Evolutionary conservation across 2,888 invertebrate species (phyloP).

Genomic region (Parthenolecanium corni): DNA sequence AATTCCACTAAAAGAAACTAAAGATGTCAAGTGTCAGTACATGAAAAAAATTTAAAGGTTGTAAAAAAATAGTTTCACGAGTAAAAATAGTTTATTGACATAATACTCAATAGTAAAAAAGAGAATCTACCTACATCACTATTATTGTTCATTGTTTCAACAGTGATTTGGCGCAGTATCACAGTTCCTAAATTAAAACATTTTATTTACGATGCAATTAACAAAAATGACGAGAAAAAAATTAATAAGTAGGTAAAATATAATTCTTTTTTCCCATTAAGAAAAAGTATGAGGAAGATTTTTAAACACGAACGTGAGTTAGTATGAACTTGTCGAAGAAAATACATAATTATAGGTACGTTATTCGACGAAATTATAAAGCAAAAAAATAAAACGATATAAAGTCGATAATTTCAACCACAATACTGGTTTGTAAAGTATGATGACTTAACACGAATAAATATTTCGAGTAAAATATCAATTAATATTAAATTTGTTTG

Average conservation of each 20-base stretch:
- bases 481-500: no score
- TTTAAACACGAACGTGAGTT: conserved; percentile 3
- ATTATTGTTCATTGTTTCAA: conserved; percentile 12
- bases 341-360: not conserved
- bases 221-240: conserved; percentile 3
- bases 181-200: conserved; percentile 25
- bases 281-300: conserved; percentile 17
- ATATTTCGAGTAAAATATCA: not conserved
- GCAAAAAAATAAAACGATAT: conserved; percentile 5
- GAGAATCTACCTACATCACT: conserved; percentile 21
- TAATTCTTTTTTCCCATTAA: not conserved
- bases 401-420: conserved; percentile 3
- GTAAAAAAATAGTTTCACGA: no score
- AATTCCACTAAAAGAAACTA: no score
- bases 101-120: conserved; percentile 18
- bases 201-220: conserved; percentile 12
- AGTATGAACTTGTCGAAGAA: conserved; percentile 5
- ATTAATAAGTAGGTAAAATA: conserved; percentile 10
- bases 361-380: not conserved
- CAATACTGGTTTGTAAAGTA: not conserved
- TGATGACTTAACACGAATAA: not conserved
- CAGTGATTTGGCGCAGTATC: conserved; percentile 27
- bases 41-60: no score
- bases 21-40: no score
- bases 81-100: conserved; percentile 23